These are phyloP conservation scores for Platycheirus rosarum DNA, from an alignment of 2,888 invertebrate genomes.

Conservation along the genomic window DNA sequence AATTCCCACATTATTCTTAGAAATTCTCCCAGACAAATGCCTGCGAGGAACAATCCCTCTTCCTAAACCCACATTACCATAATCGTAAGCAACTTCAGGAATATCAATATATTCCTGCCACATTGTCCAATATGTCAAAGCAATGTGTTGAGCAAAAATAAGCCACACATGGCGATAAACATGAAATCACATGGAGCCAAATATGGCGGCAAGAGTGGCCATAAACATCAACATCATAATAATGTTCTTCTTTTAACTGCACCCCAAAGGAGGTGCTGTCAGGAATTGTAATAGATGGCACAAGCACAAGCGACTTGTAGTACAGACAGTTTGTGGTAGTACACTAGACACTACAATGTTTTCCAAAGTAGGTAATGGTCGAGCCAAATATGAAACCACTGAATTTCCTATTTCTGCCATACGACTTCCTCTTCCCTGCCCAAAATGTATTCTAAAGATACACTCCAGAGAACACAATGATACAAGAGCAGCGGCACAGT, in stretches of 20 bases:
- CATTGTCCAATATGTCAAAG: constrained; percentile 16
- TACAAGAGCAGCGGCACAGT: neutral
- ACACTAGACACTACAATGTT: constrained; percentile 20
- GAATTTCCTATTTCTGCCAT: constrained; percentile 15
- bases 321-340: neutral
- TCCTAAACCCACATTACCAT: too few relatives aligned
- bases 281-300: constrained; percentile 13
- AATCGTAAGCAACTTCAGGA: too few relatives aligned
- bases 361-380: constrained; percentile 36
- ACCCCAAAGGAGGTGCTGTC: constrained; percentile 18
- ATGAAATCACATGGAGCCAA: constrained; percentile 23
- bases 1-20: too few relatives aligned
- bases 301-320: constrained; percentile 10
- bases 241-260: constrained; percentile 27
- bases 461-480: constrained; percentile 30
- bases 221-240: constrained; percentile 49
- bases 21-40: too few relatives aligned
- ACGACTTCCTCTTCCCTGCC: constrained; percentile 14
- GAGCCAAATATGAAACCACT: constrained; percentile 43
- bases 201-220: constrained; percentile 53
- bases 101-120: neutral
- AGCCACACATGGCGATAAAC: constrained; percentile 26
- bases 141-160: constrained; percentile 30
- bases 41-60: too few relatives aligned
- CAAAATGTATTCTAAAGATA: constrained; percentile 15